Base-by-base conservation (phyloP, 2,113 vertebrate species). In the Aviceda subcristata region DNA sequence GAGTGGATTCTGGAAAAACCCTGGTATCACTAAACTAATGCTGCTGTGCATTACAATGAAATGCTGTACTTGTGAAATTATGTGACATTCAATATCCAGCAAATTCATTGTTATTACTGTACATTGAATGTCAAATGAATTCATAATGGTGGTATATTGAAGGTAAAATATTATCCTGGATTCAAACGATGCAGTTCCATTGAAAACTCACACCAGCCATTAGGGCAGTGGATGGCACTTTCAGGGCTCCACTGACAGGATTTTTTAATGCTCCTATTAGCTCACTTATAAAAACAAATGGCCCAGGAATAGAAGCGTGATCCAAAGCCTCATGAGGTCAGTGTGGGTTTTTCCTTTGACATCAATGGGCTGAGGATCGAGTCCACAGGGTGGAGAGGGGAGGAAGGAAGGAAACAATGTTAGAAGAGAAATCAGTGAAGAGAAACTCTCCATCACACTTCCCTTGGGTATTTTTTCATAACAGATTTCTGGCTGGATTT, bases 321-420 rank as follows among this genome's bases (percentile, higher is more conserved):
- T 94, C 86, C 91, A 91, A 79, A 96, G 74, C 94, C 77, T 1
- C 86, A 55, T 88, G 96, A 96, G 95, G 94, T 97, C 96, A 95
- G 91, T 94, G 80, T 94, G 71, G 67, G 74, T 88, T 95, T 95
- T 97, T 95, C 91, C 96, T 95, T 95, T 97, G 86, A 92, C 80
- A 96, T 95, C 95, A 94, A 12, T n/a, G 66, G 86, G 41, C 66
- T 91, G 77, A 88, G 74, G 89, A 95, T 62, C 1, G 5, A 95
- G 45, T 56, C 90, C 0, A 0, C 41, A 80, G 96, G 96, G 97
- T 91, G 96, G 96, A 83, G 94, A 96, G 62, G 48, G 50, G 66
- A 89, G 94, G 89, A 95, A 96, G 95, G 94, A 97, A 98, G 96
- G 94, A 97, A 98, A 95, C 85, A 83, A 91, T 96, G 88, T 91